phyloP scores from a whole-genome alignment of 2,888 invertebrate species.

The Brassicogethes aeneus region DNA sequence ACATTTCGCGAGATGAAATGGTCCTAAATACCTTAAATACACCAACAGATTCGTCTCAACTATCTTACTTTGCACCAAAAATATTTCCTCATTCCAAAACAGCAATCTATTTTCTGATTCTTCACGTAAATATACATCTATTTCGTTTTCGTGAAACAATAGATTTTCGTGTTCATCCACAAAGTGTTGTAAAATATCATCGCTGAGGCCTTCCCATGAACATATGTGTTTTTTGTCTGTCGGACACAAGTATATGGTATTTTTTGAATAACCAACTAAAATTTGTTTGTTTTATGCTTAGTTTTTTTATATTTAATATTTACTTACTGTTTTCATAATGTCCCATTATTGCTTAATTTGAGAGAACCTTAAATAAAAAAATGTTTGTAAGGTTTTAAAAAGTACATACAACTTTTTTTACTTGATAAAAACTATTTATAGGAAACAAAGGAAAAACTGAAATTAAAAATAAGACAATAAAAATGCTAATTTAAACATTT shows the following conservation, averaged over 20 bases:
- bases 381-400: no score
- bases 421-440: no score
- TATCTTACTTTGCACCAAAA: slow-evolving; percentile 23
- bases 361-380: no score
- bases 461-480: no score
- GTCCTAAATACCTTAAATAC: slow-evolving; percentile 25
- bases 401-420: no score
- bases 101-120: slow-evolving; percentile 26
- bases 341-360: no score
- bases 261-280: no score
- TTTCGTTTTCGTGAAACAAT: slow-evolving; percentile 18
- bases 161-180: slow-evolving; percentile 27
- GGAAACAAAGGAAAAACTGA: no score
- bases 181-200: slow-evolving; percentile 29
- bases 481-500: no score
- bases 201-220: slow-evolving; percentile 27
- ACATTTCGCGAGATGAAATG: slow-evolving; percentile 18
- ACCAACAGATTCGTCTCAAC: slow-evolving; percentile 15
- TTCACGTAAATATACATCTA: slow-evolving; percentile 19
- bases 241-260: slow-evolving; percentile 30
- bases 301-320: no score
- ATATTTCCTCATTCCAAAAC: slow-evolving; percentile 26
- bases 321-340: no score
- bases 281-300: no score
- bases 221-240: slow-evolving; percentile 27